Base-by-base conservation (phyloP, 2,797 vertebrate species). In the Hozukius guyotensis region DNA sequence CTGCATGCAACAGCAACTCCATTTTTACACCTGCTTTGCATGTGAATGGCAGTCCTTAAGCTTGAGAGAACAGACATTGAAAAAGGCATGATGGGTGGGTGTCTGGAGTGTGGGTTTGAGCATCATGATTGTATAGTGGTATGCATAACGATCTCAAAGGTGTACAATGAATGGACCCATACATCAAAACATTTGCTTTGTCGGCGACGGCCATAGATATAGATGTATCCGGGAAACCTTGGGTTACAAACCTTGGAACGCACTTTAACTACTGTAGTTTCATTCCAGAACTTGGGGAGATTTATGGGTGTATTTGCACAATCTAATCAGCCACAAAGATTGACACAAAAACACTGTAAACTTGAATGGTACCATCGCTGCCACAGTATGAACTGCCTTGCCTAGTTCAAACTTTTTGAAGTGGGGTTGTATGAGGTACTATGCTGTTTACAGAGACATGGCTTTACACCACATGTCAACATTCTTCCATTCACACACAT, bases 11-110 rank as follows among this genome's bases (percentile, higher is more conserved):
- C 56, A 62, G 56, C 27, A 63, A 64, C 62, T 77, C 34, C 27
- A 11, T 63, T 63, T 77, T 69, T 69, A 68, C 46, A 77, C 29
- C 49, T 61, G 68, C 32, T 77, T 73, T 73, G 64, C 65, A 69
- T 69, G 49, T 78, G 75, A 74, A 82, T 63, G 57, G 46, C 56
- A 60, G 36, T 71, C 29, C 60, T 71, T 38, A 36, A 65, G 31
- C 29, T 29, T 56, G n/a, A 72, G 18, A 34, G 18, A 34, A 68
- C 27, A 63, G 49, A 77, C 69, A 70, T 49, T 73, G 80, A 70
- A 59, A 68, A 65, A 64, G 24, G 34, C 52, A 1, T 1, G 34
- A 24, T 36, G 46, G 32, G 36, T 69, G 57, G 32, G 32, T 32
- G 63, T 55, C 22, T 68, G 31, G 24, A 55, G 6, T 62, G 22